Base-by-base conservation (phyloP, 2,113 vertebrate genomes). In the Recurvirostra avosetta region DNA sequence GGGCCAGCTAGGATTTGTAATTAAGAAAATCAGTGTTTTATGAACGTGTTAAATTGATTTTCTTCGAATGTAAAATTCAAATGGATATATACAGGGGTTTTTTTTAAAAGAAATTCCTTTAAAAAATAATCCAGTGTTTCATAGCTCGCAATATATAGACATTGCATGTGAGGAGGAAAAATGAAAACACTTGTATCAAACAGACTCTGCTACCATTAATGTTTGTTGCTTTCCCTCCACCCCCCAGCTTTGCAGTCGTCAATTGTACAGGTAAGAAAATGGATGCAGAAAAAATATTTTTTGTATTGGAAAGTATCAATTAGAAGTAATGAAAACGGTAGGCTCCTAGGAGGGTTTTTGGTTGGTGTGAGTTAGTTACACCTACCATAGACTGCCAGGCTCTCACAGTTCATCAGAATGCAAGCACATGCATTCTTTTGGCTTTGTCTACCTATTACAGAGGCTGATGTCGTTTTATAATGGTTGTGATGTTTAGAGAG, bases 191-290 rank as follows among this genome's bases (percentile, higher is more conserved):
- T 73, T 45, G 15, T 8, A 38, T 66, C 21, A 49, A 25, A 34
- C 20, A 58, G 66, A 52, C 19, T 63, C 26, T 23, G 26, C 70
- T 72, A 36, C 77, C n/a, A 50, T 4, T 62, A 40, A 47, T 32
- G 3, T 73, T 17, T 86, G 16, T 72, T 38, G 3, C 34, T 88
- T 9, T 9, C 3, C 2, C 29, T 1, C 6, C n/a, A 32, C 15
- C 25, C 97, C 96, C 34, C 96, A 99, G 99, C 98, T 99, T 25
- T 97, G 90, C 25, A 98, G 98, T 66, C 98, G 98, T 61, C 99
- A 99, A 61, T 97, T 99, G 62, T 99, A 99, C 98, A 99, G 99
- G 99, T 99, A 98, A 97, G 98, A 62, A 50, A 83, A 83, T 61
- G n/a, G 43, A 78, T 12, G 5, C 29, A 17, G 70, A 79, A 1